These are phyloP conservation scores for Ophion ellenae DNA, from an alignment of 2,888 invertebrate species.

Conservation along the genomic window DNA sequence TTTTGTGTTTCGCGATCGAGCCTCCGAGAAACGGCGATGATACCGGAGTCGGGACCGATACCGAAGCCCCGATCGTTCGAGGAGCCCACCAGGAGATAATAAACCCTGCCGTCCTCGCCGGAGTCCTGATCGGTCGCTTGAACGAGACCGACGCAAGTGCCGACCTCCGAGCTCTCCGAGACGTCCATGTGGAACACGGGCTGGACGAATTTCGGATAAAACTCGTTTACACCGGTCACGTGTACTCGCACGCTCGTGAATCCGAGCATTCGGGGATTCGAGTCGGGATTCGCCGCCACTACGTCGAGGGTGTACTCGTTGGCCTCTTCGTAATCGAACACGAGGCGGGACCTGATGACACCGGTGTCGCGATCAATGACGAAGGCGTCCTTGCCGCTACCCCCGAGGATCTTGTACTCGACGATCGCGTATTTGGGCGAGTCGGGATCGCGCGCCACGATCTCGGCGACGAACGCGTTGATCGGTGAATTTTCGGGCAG, in stretches of 20 bases:
- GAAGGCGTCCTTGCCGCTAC: constrained; percentile 90
- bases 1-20: constrained; percentile 95
- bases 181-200: constrained; percentile 96
- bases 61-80: constrained; percentile 96
- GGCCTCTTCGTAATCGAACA: constrained; percentile 95
- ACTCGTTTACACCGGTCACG: constrained; percentile 95
- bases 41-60: constrained; percentile 93
- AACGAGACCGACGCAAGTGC: constrained; percentile 93
- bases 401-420: constrained; percentile 92
- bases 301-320: constrained; percentile 90
- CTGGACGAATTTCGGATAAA: constrained; percentile 93
- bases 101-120: constrained; percentile 94
- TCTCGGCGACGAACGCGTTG: constrained; percentile 89
- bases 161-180: constrained; percentile 95
- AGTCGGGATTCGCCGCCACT: constrained; percentile 94
- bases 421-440: constrained; percentile 94
- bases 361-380: constrained; percentile 91
- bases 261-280: constrained; percentile 88
- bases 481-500: constrained; percentile 93
- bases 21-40: constrained; percentile 92
- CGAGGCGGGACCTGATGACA: constrained; percentile 89
- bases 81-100: constrained; percentile 96
- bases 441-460: constrained; percentile 93
- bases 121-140: constrained; percentile 95
- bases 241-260: constrained; percentile 90